phyloP scores from a whole-genome alignment of 2,888 invertebrate species.

The Callosobruchus maculatus region DNA sequence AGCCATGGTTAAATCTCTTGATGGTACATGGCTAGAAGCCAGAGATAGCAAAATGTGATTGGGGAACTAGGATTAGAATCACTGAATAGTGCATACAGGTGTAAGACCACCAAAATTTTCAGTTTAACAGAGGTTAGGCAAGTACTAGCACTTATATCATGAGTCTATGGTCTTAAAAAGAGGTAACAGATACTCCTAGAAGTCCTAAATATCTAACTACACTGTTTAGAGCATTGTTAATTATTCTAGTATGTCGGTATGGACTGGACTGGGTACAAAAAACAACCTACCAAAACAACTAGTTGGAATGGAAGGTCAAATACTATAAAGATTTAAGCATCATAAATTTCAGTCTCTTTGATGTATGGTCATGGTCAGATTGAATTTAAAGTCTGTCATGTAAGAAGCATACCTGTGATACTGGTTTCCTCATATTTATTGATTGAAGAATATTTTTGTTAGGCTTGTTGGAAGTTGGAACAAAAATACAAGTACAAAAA shows the following conservation, averaged over 20 bases:
- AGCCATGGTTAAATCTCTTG: too few relatives aligned
- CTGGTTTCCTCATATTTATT: neutral
- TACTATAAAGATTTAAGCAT: neutral
- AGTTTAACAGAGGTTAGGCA: too few relatives aligned
- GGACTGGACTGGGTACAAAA: neutral
- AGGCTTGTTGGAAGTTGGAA: neutral
- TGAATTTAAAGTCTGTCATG: neutral
- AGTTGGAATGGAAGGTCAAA: neutral
- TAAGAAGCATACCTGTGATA: neutral
- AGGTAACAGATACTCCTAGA: too few relatives aligned
- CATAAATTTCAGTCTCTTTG: neutral
- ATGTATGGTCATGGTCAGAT: neutral
- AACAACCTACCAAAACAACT: neutral
- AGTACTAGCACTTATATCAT: too few relatives aligned
- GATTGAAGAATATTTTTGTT: neutral
- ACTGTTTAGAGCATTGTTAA: too few relatives aligned
- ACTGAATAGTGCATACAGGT: too few relatives aligned
- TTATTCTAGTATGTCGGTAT: neutral
- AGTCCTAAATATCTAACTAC: too few relatives aligned
- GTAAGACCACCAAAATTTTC: too few relatives aligned
- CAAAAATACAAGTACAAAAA: neutral
- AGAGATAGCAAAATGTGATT: too few relatives aligned
- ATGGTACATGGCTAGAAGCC: too few relatives aligned
- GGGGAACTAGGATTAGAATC: too few relatives aligned
- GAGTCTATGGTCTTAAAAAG: too few relatives aligned